Evolutionary conservation across 2,113 vertebrate genomes (phyloP).

Genomic region (Neotoma lepida): DNA sequence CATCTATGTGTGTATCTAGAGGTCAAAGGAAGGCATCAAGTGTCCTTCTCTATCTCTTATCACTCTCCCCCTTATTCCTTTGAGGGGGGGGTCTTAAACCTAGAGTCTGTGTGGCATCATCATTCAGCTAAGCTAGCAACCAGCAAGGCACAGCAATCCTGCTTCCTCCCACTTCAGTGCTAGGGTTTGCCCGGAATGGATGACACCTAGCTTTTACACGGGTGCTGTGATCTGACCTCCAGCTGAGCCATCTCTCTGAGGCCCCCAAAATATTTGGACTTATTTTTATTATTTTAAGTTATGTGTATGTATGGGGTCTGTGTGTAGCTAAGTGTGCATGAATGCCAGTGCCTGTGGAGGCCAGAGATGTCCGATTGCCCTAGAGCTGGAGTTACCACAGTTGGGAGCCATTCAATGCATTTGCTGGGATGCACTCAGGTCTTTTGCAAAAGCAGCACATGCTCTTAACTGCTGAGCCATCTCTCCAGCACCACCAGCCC

Average conservation of each 20-base stretch:
- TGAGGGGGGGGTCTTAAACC: neutral
- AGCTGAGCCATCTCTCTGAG: neutral
- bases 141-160: neutral
- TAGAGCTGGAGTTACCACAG: neutral
- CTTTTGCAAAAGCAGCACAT: neutral
- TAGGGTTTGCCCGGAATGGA: neutral
- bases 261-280: neutral
- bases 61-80: neutral
- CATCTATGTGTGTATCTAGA: neutral
- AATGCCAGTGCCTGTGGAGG: neutral
- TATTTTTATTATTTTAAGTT: neutral
- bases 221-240: neutral
- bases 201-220: neutral
- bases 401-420: neutral
- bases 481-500: neutral
- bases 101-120: neutral
- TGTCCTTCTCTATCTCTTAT: neutral
- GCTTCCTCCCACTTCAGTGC: neutral
- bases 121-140: neutral
- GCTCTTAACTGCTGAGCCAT: neutral
- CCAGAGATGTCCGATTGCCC: neutral
- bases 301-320: neutral
- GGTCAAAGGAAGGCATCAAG: neutral
- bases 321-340: neutral
- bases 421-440: neutral